Conservation (phyloP, 2,113 vertebrate species). For the Pangasianodon hypophthalmus region DNA sequence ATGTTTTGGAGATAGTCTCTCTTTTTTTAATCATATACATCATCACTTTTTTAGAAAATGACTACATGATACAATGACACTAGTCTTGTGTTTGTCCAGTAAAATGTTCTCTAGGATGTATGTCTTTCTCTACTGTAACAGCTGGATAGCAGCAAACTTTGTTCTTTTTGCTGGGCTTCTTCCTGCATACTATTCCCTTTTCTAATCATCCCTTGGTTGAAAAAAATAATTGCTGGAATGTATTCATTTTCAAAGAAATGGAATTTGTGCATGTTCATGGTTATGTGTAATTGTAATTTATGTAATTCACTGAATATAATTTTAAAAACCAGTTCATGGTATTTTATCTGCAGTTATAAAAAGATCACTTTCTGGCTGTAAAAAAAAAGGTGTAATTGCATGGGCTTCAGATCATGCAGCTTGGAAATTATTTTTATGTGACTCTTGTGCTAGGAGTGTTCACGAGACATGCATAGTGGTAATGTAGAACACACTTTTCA, state of each 20-base stretch:
- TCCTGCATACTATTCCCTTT: too few relatives aligned
- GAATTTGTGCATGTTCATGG: not conserved
- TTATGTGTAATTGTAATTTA: not conserved
- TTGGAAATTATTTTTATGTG: not conserved
- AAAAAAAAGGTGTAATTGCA: too few relatives aligned
- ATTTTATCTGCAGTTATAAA: too few relatives aligned
- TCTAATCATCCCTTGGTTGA: not conserved
- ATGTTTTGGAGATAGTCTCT: too few relatives aligned
- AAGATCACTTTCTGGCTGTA: too few relatives aligned
- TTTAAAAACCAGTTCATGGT: not conserved
- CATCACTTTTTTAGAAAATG: not conserved
- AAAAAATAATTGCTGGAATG: not conserved
- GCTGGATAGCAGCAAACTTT: too few relatives aligned
- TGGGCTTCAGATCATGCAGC: not conserved
- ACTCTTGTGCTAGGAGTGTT: not conserved
- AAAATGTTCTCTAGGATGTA: too few relatives aligned
- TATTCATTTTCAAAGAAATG: not conserved
- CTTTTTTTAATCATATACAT: not conserved
- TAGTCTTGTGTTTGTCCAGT: too few relatives aligned
- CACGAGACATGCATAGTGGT: not conserved
- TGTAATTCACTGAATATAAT: not conserved
- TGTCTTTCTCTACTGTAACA: too few relatives aligned
- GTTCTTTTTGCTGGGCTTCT: too few relatives aligned
- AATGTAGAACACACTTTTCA: not conserved
- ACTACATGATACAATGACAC: not conserved